These are phyloP conservation scores for Lipophrys pholis DNA, from an alignment of 2,113 vertebrate species.

Conservation along the genomic window DNA sequence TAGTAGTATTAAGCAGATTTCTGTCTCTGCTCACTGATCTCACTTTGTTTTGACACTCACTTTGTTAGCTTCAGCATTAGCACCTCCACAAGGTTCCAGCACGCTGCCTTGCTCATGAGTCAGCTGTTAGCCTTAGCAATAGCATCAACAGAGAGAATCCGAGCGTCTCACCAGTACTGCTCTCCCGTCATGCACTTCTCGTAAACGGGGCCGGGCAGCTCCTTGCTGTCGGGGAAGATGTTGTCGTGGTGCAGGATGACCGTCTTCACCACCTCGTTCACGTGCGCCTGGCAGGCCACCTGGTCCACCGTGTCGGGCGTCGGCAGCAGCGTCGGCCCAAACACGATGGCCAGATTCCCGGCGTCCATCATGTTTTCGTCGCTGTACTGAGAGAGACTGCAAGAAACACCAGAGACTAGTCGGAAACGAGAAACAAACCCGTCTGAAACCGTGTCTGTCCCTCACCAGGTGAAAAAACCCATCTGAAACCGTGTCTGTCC, in stretches of 20 bases:
- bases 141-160: no score
- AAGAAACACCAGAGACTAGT: neutral
- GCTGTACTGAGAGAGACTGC: slow-evolving; percentile 97
- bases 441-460: no score
- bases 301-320: slow-evolving; percentile 96
- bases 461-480: no score
- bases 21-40: no score
- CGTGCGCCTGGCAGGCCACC: slow-evolving; percentile 97
- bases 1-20: no score
- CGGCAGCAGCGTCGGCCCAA: slow-evolving; percentile 96
- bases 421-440: neutral
- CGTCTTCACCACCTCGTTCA: slow-evolving; percentile 97
- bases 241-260: slow-evolving; percentile 97
- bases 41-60: no score
- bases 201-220: slow-evolving; percentile 95
- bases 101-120: no score
- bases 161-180: slow-evolving; percentile 93
- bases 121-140: no score
- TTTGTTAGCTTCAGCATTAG: no score
- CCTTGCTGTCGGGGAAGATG: slow-evolving; percentile 96
- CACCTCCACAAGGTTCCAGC: no score
- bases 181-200: slow-evolving; percentile 99
- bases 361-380: slow-evolving; percentile 99
- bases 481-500: no score
- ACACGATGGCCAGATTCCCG: slow-evolving; percentile 97